phyloP scores from a whole-genome alignment of 2,888 invertebrate genomes.

The Druceiella hillmani region DNA sequence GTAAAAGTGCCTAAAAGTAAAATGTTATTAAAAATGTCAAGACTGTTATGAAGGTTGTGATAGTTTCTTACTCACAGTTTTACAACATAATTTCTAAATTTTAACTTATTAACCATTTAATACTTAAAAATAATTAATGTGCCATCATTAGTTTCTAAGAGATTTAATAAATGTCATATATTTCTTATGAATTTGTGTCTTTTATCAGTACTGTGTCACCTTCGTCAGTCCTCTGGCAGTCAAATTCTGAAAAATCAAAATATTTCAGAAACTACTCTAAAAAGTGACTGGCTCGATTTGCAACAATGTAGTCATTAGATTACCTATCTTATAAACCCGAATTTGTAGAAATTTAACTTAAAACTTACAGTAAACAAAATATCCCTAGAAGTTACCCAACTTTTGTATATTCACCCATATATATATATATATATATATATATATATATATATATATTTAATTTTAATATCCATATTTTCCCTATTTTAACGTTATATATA shows the following conservation, averaged over 20 bases:
- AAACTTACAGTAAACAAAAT: constrained; percentile 20
- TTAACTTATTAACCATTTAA: too few relatives aligned
- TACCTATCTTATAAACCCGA: constrained; percentile 19
- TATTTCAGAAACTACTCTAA: constrained; percentile 18
- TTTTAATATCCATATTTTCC: too few relatives aligned
- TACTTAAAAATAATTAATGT: too few relatives aligned
- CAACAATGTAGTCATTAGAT: constrained; percentile 22
- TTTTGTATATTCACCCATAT: too few relatives aligned
- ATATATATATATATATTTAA: too few relatives aligned
- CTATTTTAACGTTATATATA: too few relatives aligned
- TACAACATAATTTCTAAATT: too few relatives aligned
- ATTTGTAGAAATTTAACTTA: constrained; percentile 19
- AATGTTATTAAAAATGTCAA: constrained; percentile 6
- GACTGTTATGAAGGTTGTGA: constrained; percentile 9
- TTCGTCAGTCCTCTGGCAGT: background rate
- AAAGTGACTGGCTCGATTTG: constrained; percentile 22
- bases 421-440: too few relatives aligned
- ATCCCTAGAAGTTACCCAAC: constrained; percentile 15
- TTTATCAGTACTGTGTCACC: constrained; percentile 3
- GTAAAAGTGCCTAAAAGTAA: constrained; percentile 11
- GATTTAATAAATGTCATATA: too few relatives aligned
- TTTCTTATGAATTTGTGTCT: constrained; percentile 6
- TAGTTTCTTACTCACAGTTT: constrained; percentile 9
- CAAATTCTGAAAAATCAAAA: constrained; percentile 6
- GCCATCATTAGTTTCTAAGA: too few relatives aligned